A percentile compares a stretch with the other conserved stretches of the same genome.
Evolutionary conservation across 2,113 vertebrate species (phyloP).

Genomic region (Aldabrachelys gigantea): DNA sequence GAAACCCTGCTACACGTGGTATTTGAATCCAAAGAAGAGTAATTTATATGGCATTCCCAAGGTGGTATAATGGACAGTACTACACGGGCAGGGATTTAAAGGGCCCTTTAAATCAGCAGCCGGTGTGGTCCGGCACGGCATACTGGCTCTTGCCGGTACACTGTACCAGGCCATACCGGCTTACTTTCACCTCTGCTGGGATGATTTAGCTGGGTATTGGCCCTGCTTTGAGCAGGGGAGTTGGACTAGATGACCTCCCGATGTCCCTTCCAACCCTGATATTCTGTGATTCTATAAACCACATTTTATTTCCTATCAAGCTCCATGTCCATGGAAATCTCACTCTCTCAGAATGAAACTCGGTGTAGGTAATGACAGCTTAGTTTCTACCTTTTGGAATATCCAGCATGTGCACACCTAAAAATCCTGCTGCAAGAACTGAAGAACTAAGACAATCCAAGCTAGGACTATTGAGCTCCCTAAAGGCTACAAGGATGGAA

Average conservation of each 20-base stretch:
- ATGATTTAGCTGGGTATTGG: no score
- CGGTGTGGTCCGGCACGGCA: no score
- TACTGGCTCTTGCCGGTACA: no score
- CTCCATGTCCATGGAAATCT: background rate
- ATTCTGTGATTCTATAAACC: no score
- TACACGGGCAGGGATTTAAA: background rate
- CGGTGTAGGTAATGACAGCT: background rate
- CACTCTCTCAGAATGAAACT: slow-evolving; percentile 10
- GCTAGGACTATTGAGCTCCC: background rate
- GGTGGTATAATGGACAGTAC: background rate
- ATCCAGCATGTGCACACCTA: background rate
- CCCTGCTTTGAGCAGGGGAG: no score
- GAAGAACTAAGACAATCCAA: slow-evolving; percentile 15
- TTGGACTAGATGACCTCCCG: no score
- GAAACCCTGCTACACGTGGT: background rate
- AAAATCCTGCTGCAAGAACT: background rate
- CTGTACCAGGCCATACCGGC: no score
- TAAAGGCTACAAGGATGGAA: background rate
- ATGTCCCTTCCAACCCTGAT: no score
- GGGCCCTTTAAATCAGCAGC: no score
- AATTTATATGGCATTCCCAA: background rate
- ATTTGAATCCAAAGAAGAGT: background rate
- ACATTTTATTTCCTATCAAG: no score
- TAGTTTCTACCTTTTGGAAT: background rate
- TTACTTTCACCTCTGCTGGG: no score